phyloP scores from a whole-genome alignment of 2,797 vertebrate genomes.

The Mycteria americana region DNA sequence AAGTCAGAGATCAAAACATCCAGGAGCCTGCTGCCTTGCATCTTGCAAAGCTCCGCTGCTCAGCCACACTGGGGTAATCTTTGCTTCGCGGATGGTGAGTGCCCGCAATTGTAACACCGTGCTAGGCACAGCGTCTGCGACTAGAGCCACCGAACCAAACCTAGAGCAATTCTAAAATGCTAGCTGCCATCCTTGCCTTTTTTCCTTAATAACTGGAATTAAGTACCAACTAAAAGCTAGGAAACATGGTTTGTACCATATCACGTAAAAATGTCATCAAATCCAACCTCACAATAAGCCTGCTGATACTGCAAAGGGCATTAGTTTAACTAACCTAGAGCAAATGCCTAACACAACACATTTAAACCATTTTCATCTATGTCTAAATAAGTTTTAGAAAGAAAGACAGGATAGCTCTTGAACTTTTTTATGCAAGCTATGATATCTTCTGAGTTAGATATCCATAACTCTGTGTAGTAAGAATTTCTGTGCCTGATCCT shows the following conservation, averaged over 20 bases:
- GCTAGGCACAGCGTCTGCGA: not conserved
- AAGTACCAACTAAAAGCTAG: not conserved
- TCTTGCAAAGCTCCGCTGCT: not conserved
- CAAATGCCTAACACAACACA: not conserved
- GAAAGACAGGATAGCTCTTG: not conserved
- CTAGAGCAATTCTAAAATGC: slow-evolving; percentile 18
- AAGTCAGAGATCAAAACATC: not conserved
- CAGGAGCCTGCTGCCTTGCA: not conserved
- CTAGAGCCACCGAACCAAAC: not conserved
- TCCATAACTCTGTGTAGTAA: not conserved
- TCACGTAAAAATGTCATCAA: not conserved
- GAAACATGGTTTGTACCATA: not conserved
- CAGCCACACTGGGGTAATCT: not conserved
- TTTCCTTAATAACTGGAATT: not conserved
- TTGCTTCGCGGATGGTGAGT: not conserved
- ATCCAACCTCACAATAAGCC: not conserved
- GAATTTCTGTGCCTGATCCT: not conserved
- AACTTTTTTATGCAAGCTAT: not conserved
- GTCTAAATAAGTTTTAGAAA: not conserved
- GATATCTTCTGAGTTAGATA: not conserved
- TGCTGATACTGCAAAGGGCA: not conserved
- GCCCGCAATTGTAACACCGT: not conserved
- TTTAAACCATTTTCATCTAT: not conserved
- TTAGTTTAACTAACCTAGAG: not conserved
- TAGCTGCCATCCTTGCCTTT: not conserved